Evolutionary conservation across 2,888 invertebrate genomes (phyloP).

Genomic region (Ctenicera cuprea): DNA sequence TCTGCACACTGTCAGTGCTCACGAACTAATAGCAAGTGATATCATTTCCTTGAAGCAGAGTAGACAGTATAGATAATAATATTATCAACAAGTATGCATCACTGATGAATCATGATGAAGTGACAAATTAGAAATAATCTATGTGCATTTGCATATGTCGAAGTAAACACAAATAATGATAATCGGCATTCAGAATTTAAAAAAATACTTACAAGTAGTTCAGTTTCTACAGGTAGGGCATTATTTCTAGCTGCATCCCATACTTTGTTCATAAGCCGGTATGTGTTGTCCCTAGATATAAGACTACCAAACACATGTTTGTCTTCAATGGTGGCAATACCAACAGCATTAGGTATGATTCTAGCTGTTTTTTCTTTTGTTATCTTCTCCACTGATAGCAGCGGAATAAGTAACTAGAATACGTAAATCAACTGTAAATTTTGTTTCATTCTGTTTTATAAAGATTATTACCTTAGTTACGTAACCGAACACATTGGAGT

Average conservation of each 20-base stretch:
- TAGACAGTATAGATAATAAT: neutral
- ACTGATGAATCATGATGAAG: too few species aligned
- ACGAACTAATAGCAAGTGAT: conserved; percentile 12
- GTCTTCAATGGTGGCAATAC: conserved; percentile 88
- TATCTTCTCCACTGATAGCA: conserved; percentile 88
- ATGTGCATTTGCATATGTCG: too few species aligned
- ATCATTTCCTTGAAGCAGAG: neutral
- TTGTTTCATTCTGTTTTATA: neutral
- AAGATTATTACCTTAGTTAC: conserved; percentile 85
- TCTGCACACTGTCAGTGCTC: conserved; percentile 20
- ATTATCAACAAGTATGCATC: too few species aligned
- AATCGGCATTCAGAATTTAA: too few species aligned
- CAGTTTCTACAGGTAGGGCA: conserved; percentile 65
- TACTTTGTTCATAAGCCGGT: conserved; percentile 89
- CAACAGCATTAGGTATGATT: conserved; percentile 96
- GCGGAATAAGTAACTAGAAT: conserved; percentile 89
- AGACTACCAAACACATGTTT: conserved; percentile 94
- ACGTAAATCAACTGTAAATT: neutral
- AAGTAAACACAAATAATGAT: too few species aligned
- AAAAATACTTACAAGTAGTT: conserved; percentile 56
- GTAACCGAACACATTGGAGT: conserved; percentile 96
- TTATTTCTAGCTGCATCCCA: conserved; percentile 81
- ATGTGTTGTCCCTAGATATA: conserved; percentile 91
- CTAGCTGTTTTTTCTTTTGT: conserved; percentile 95
- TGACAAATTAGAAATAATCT: too few species aligned